Conservation (phyloP, 2,888 invertebrate species). For the Drosophila atripex region DNA sequence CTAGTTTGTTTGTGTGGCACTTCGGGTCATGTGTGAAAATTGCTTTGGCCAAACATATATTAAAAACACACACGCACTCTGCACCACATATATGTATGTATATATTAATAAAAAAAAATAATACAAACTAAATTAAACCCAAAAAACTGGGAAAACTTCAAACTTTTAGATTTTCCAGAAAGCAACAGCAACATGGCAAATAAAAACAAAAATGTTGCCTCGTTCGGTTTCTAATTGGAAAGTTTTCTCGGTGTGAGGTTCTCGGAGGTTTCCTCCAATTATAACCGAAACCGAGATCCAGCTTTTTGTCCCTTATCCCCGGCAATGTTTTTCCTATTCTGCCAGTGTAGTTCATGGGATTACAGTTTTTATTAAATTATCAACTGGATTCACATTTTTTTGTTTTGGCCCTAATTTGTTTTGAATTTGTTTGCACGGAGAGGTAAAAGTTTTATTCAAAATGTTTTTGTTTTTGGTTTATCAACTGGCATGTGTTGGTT, state of each 20-base stretch:
- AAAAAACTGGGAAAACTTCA: constrained; percentile 40
- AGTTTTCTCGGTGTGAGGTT: constrained; percentile 43
- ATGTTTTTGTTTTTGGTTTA: no score
- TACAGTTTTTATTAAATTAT: constrained; percentile 9
- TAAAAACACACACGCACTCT: constrained; percentile 17
- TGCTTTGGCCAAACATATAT: constrained; percentile 39
- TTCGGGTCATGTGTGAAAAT: constrained; percentile 49
- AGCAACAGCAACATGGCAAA: constrained; percentile 22
- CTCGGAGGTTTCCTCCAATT: constrained; percentile 40
- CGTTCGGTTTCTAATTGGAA: constrained; percentile 46
- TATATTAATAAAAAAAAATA: constrained; percentile 3
- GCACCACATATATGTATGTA: not conserved
- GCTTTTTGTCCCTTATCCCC: constrained; percentile 7
- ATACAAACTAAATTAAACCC: constrained; percentile 10
- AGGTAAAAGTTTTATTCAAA: not conserved
- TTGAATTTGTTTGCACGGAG: constrained; percentile 4
- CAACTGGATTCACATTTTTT: constrained; percentile 2
- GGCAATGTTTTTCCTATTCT: not conserved
- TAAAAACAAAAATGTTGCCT: constrained; percentile 18
- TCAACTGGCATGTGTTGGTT: constrained; percentile 10
- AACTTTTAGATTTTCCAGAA: constrained; percentile 32
- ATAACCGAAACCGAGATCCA: constrained; percentile 33
- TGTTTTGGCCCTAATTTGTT: constrained; percentile 13
- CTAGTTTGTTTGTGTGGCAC: constrained; percentile 33
- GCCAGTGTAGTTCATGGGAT: constrained; percentile 1